Conservation (phyloP, 1,140 invertebrate species). For the Bombus cullumanus region DNA sequence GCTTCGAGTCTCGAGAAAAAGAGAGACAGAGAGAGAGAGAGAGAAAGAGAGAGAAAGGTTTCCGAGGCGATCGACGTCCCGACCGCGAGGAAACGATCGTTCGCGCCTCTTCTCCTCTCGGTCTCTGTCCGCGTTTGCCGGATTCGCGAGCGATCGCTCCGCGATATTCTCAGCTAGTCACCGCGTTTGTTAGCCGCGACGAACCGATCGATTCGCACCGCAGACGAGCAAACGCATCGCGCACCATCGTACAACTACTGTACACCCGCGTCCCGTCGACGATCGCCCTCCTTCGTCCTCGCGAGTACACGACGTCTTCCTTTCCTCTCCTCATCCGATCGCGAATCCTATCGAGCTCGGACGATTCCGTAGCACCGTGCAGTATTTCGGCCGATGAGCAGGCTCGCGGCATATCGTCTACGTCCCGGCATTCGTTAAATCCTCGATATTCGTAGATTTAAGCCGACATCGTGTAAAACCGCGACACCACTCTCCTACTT, state of each 20-base stretch:
- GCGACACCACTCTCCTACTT: too few relatives aligned
- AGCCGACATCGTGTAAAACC: neutral
- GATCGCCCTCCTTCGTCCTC: neutral
- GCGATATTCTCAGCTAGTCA: conserved; percentile 24
- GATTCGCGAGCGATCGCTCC: neutral
- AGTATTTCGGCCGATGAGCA: conserved; percentile 80
- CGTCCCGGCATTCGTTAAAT: neutral
- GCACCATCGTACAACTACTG: too few relatives aligned
- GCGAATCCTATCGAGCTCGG: conserved; percentile 3
- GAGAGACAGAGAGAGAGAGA: neutral
- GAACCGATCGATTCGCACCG: neutral
- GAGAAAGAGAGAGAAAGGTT: neutral
- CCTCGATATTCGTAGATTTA: conserved; percentile 5
- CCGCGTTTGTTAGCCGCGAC: neutral
- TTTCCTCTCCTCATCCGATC: neutral
- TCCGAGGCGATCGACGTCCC: too few relatives aligned
- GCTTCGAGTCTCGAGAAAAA: neutral
- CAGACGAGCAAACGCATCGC: neutral
- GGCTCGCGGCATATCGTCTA: conserved; percentile 76
- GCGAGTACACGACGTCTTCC: neutral
- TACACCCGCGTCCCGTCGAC: neutral
- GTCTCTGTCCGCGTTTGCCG: neutral
- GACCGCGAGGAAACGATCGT: too few relatives aligned
- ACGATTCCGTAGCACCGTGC: conserved; percentile 72
- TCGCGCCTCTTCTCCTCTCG: too few relatives aligned